Evolutionary conservation across 2,888 invertebrate species (phyloP).

Genomic region (Calameuta filiformis): DNA sequence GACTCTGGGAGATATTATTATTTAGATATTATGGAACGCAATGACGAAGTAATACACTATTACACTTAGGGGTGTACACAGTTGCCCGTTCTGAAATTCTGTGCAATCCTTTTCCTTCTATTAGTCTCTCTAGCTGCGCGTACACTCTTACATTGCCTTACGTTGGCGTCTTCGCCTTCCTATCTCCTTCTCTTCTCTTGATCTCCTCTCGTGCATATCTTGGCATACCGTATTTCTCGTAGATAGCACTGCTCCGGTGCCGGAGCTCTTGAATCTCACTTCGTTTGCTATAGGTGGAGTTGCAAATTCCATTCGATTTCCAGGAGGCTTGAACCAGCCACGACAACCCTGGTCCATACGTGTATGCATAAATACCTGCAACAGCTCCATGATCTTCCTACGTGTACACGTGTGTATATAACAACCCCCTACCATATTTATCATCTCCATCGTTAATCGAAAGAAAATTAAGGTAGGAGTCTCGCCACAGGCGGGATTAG

Average conservation of each 20-base stretch:
- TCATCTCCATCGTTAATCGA: neutral
- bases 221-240: conserved; percentile 20
- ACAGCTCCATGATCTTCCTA: neutral
- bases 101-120: conserved; percentile 12
- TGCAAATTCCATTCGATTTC: conserved; percentile 38
- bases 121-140: neutral
- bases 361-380: neutral
- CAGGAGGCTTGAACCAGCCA: no score
- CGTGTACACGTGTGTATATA: neutral
- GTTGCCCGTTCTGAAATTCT: conserved; percentile 21
- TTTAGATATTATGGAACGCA: conserved; percentile 44
- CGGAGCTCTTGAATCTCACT: conserved; percentile 26
- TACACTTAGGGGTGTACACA: conserved; percentile 29
- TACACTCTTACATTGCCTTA: neutral
- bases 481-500: no score
- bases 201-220: conserved; percentile 37
- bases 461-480: neutral
- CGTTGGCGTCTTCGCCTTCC: neutral
- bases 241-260: conserved; percentile 16
- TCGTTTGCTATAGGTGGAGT: conserved; percentile 19
- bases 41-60: conserved; percentile 42
- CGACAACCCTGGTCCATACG: neutral
- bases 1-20: conserved; percentile 46
- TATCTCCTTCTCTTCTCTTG: neutral
- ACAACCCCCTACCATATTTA: neutral